phyloP scores from a whole-genome alignment of 2,113 vertebrate genomes.

The Pterocles gutturalis region DNA sequence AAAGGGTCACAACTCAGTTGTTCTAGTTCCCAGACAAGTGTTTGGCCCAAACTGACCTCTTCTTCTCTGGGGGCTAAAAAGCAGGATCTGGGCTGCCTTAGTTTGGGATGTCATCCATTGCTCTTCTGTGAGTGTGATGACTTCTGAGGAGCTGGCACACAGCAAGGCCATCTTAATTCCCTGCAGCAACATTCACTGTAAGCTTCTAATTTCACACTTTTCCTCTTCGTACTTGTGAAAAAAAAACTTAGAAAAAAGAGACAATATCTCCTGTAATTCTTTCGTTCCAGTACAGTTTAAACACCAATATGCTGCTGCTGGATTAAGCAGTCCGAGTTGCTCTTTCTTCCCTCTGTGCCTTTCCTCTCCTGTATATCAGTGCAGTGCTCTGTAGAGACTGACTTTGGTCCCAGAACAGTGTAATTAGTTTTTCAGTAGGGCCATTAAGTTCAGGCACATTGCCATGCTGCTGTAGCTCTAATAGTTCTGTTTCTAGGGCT shows the following conservation, averaged over 20 bases:
- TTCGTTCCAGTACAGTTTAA: background rate
- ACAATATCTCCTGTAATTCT: background rate
- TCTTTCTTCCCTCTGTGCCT: background rate
- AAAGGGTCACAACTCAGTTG: background rate
- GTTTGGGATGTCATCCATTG: background rate
- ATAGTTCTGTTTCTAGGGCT: conserved; percentile 39
- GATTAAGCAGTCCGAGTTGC: background rate
- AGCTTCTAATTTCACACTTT: background rate
- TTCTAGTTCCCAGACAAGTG: background rate
- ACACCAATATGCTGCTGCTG: background rate
- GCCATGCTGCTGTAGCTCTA: conserved; percentile 20
- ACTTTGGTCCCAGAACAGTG: background rate
- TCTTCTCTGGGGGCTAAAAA: background rate
- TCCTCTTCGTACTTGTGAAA: fast-evolving
- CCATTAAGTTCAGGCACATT: conserved; percentile 27
- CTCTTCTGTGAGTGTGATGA: background rate
- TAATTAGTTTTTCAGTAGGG: conserved; percentile 55
- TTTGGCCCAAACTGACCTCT: background rate
- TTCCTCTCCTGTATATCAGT: background rate
- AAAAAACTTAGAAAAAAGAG: background rate
- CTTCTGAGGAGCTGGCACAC: background rate
- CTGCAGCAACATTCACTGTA: background rate
- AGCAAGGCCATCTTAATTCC: background rate
- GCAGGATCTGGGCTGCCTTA: background rate
- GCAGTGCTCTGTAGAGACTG: background rate